Evolutionary conservation across 1,140 invertebrate species (phyloP).

Genomic region (Scylla paramamosain): DNA sequence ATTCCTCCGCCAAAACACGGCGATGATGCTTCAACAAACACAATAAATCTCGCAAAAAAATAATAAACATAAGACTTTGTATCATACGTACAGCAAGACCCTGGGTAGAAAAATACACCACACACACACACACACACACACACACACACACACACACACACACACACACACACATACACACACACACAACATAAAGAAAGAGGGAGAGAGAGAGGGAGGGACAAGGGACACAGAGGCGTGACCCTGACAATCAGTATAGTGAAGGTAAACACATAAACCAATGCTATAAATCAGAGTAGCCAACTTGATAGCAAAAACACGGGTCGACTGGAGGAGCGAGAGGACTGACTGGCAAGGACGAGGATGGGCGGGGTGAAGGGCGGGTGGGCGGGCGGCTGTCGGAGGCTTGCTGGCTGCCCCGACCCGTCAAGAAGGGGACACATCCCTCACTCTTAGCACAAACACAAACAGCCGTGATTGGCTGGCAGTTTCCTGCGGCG

Average conservation of each 20-base stretch:
- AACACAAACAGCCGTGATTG: background rate
- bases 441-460: background rate
- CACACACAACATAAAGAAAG: too few relatives aligned
- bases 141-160: too few relatives aligned
- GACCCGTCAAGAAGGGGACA: too few relatives aligned
- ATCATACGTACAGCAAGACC: too few relatives aligned
- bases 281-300: constrained; percentile 23
- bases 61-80: background rate
- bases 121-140: too few relatives aligned
- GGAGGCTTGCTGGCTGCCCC: background rate
- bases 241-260: constrained; percentile 15
- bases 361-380: background rate
- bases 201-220: background rate
- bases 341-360: too few relatives aligned
- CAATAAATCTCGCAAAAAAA: background rate
- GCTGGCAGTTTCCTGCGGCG: background rate
- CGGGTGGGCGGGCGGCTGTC: background rate
- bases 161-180: too few relatives aligned
- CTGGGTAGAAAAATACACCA: background rate
- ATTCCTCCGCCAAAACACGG: background rate
- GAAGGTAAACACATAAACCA: constrained; percentile 22
- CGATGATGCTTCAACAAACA: background rate
- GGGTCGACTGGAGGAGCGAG: background rate
- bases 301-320: background rate
- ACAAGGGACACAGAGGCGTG: constrained; percentile 16